phyloP scores from a whole-genome alignment of 2,888 invertebrate genomes.

The Hirtodrosophila trivittata region DNA sequence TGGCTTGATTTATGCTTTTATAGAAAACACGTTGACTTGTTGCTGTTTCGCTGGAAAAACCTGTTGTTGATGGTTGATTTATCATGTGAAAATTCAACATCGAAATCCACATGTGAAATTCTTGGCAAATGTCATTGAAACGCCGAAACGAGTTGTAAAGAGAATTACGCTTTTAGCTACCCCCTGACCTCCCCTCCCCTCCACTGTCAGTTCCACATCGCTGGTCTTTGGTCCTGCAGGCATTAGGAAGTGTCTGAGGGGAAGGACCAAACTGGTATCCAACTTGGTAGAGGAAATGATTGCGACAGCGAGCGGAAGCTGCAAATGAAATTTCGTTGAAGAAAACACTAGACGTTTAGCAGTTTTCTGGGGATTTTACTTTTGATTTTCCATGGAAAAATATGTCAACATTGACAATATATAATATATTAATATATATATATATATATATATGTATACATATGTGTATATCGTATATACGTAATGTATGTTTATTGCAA shows the following conservation, averaged over 20 bases:
- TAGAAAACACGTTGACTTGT: no score
- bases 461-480: neutral
- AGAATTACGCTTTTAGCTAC: neutral
- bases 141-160: no score
- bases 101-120: neutral
- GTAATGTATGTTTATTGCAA: slow-evolving; percentile 11
- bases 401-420: slow-evolving; percentile 34
- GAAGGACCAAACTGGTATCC: no score
- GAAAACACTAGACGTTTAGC: slow-evolving; percentile 1
- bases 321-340: slow-evolving; percentile 22
- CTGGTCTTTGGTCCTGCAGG: no score
- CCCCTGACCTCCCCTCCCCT: no score
- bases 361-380: slow-evolving; percentile 23
- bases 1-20: no score
- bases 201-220: no score
- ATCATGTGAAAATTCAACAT: neutral
- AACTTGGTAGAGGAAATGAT: slow-evolving; percentile 7
- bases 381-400: slow-evolving; percentile 49
- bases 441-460: neutral
- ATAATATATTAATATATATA: no score
- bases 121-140: neutral
- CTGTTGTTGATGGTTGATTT: slow-evolving; percentile 1
- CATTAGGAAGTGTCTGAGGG: no score
- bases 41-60: no score
- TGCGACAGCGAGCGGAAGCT: slow-evolving; percentile 20